Evolutionary conservation across 2,797 vertebrate genomes (phyloP), one percentile per base, ranked within the genome.

Genomic region (Columba guinea): DNA sequence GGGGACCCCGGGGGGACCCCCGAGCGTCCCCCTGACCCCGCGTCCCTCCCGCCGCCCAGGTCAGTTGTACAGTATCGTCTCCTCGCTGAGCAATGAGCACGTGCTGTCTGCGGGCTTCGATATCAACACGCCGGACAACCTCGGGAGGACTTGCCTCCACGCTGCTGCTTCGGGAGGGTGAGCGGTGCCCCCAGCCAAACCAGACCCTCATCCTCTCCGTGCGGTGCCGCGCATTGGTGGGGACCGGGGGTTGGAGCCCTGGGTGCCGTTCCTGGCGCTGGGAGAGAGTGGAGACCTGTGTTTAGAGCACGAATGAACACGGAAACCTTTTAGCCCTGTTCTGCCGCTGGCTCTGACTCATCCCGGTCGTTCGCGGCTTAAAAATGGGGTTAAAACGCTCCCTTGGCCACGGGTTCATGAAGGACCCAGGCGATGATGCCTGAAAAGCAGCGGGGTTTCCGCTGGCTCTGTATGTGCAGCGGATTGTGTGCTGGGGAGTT

Each of bases 31-130:
- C 9, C 35, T 62, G 46, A 93, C 44, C 8, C 39, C 23, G 24
- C 4, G 19, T 11, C 17, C 56, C 44, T 56, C 34, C 39, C 15
- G 8, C 27, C 87, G 52, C 32, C 7, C 96, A 99, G 99, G 99
- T 99, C 99, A 99, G 99, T 98, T 99, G 98, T 99, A 99, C 97
- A 99, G 99, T 97, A 99, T 99, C 86, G 99, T 99, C 95, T 99
- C 99, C 96, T 99, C 99, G 68, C 99, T 99, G 98, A 99, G 99
- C 98, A 99, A 99, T 24, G 99, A 99, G 98, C 98, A 99, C 11
- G 98, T 99, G 92, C 98, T 99, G 94, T 99, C 99, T 5, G 99
- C 99, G 95, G 99, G 99, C 98, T 99, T 99, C 96, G 99, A 99
- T 98, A 99, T 99, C 98, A 99, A 99, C 98, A 99, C 98, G 28